Conservation (phyloP, 1,140 invertebrate species). For the Micrasema longulum region DNA sequence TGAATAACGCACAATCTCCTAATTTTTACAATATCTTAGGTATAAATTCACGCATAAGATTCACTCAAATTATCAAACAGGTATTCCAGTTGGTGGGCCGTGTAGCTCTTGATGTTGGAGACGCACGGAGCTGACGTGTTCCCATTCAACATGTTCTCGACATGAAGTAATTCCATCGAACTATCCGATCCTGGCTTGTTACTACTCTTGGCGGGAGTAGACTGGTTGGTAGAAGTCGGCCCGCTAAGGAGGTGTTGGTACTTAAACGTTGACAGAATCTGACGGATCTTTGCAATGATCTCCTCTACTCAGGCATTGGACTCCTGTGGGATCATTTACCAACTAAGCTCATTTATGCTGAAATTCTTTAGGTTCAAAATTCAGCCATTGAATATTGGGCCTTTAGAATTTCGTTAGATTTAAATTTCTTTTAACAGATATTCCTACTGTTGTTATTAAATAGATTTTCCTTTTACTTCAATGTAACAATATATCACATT, state of each 20-base stretch:
- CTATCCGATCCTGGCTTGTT: constrained; percentile 52
- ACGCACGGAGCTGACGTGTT: constrained; percentile 64
- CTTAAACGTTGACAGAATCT: constrained; percentile 79
- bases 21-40: constrained; percentile 52
- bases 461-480: neutral
- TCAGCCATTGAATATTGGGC: constrained; percentile 27
- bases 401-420: constrained; percentile 17
- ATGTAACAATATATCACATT: too few relatives aligned
- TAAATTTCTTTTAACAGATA: neutral
- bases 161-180: constrained; percentile 47
- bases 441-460: neutral
- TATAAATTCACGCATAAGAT: constrained; percentile 68
- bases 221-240: constrained; percentile 63
- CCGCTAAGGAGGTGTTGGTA: constrained; percentile 71
- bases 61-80: constrained; percentile 72
- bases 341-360: constrained; percentile 54
- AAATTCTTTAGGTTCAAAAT: constrained; percentile 47
- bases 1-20: constrained; percentile 59
- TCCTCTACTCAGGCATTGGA: constrained; percentile 83
- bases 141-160: constrained; percentile 64
- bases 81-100: constrained; percentile 69
- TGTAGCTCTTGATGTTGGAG: constrained; percentile 65
- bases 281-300: constrained; percentile 82
- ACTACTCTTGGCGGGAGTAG: constrained; percentile 55
- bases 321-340: constrained; percentile 68